These are phyloP conservation scores for Chamaetylas fuelleborni DNA, from an alignment of 2,113 vertebrate species.

Conservation along the genomic window DNA sequence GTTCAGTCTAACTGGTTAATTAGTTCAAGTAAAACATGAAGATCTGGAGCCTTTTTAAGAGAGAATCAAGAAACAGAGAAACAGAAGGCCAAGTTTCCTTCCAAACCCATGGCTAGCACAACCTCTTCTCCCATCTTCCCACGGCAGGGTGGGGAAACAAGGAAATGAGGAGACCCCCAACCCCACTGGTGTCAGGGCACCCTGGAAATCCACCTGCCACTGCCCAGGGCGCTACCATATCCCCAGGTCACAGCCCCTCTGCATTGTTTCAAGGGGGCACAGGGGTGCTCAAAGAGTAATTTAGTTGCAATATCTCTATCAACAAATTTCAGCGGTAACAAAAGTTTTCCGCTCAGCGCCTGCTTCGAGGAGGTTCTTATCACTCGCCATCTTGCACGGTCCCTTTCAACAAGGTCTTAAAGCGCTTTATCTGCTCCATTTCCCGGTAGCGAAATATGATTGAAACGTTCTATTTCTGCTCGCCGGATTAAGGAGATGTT, in stretches of 20 bases:
- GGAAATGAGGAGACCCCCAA: background rate
- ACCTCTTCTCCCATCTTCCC: background rate
- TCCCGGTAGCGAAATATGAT: slow-evolving; percentile 80
- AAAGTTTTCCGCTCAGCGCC: slow-evolving; percentile 69
- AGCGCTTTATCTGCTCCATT: slow-evolving; percentile 72
- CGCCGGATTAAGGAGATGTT: slow-evolving; percentile 77
- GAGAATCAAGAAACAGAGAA: background rate
- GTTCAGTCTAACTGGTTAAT: background rate
- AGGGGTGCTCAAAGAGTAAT: background rate
- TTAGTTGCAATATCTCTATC: slow-evolving; percentile 73
- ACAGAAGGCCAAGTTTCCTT: background rate
- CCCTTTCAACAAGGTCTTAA: slow-evolving; percentile 80
- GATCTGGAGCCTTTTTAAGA: background rate
- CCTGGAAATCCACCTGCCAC: background rate
- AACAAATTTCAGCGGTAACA: slow-evolving; percentile 72
- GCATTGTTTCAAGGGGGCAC: slow-evolving; percentile 8
- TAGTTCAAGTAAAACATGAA: background rate
- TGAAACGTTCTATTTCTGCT: slow-evolving; percentile 83
- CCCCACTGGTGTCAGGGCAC: background rate
- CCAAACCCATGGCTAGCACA: background rate
- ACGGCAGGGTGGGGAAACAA: background rate
- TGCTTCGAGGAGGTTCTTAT: slow-evolving; percentile 68
- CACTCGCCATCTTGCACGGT: slow-evolving; percentile 67
- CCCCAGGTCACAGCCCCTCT: background rate
- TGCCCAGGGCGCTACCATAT: background rate